phyloP scores from a whole-genome alignment of 2,797 vertebrate species.

The Microhierax caerulescens region DNA sequence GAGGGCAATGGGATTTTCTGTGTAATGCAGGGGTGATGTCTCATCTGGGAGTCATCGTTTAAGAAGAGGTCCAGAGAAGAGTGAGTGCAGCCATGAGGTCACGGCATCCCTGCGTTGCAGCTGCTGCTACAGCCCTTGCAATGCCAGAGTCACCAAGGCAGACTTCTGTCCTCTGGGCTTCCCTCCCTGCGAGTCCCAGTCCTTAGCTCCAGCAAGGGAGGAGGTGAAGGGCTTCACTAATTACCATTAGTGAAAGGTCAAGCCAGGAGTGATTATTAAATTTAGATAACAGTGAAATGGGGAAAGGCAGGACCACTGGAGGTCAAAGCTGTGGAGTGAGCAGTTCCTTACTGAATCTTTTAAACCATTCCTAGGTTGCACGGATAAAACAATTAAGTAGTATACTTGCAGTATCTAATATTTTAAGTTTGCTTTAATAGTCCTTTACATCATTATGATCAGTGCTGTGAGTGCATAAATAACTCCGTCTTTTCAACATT shows the following conservation, averaged over 20 bases:
- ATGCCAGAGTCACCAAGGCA: not conserved
- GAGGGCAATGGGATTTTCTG: not conserved
- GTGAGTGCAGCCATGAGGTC: not conserved
- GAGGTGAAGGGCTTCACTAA: not conserved
- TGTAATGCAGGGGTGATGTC: not conserved
- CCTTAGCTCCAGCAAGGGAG: not conserved
- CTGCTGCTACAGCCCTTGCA: not conserved
- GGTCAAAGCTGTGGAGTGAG: not conserved
- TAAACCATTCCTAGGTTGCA: not conserved
- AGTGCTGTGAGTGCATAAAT: slow-evolving; percentile 44
- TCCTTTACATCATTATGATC: slow-evolving; percentile 49
- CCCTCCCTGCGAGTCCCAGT: not conserved
- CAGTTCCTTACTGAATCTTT: not conserved
- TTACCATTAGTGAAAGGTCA: not conserved
- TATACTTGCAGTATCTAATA: not conserved
- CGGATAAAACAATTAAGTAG: slow-evolving; percentile 19
- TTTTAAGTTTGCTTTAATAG: slow-evolving; percentile 58
- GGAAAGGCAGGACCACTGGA: not conserved
- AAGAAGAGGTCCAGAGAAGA: not conserved
- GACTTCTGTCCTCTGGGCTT: not conserved
- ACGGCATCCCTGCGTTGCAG: fast-evolving
- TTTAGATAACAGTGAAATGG: not conserved
- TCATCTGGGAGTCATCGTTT: not conserved
- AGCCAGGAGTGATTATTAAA: not conserved
- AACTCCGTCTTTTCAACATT: slow-evolving; percentile 46